Percentiles rank a stretch among this genome's conserved stretches.
Evolutionary conservation across 2,113 vertebrate species (phyloP).

Genomic region (Poeciliopsis occidentalis): DNA sequence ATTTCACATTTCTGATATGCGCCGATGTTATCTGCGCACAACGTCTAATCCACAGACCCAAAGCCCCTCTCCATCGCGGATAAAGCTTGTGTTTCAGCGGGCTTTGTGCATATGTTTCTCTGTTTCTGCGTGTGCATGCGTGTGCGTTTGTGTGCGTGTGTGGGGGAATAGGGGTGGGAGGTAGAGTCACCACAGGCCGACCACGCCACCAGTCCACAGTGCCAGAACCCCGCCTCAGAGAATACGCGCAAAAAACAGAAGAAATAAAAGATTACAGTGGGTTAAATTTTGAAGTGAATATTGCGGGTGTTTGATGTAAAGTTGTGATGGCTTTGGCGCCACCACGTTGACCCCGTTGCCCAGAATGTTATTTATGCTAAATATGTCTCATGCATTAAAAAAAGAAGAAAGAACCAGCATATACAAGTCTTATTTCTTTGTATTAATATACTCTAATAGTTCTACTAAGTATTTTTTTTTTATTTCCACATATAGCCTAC

Average conservation of each 20-base stretch:
- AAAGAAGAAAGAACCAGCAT: too few relatives aligned
- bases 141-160: constrained; percentile 19
- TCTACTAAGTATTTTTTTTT: background rate
- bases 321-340: too few relatives aligned
- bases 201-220: constrained; percentile 54
- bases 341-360: too few relatives aligned
- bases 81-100: constrained; percentile 79
- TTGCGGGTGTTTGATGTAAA: background rate
- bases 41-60: constrained; percentile 76
- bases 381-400: background rate
- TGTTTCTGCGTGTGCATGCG: constrained; percentile 25
- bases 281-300: background rate
- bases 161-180: constrained; percentile 9
- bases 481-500: background rate
- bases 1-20: constrained; percentile 77
- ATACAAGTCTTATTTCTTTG: too few relatives aligned
- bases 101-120: constrained; percentile 34
- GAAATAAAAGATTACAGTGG: background rate
- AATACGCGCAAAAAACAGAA: background rate
- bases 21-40: constrained; percentile 80
- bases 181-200: constrained; percentile 53
- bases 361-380: background rate
- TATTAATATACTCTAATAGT: too few relatives aligned
- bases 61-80: constrained; percentile 76
- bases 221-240: constrained; percentile 10